Evolutionary conservation across 2,797 vertebrate species (phyloP).

Genomic region (Sphenodon punctatus): DNA sequence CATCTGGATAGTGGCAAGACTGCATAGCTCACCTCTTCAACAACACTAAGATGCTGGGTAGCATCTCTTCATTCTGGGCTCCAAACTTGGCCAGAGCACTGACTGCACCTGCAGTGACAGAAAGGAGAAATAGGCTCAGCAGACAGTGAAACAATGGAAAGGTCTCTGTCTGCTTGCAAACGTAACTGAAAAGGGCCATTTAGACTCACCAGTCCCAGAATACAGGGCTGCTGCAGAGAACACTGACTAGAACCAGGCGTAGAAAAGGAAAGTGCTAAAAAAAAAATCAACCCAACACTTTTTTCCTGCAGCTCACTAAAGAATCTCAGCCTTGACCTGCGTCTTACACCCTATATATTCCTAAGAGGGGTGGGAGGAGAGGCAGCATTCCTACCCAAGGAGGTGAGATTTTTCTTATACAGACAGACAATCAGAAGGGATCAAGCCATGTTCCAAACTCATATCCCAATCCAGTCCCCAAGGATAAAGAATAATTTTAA

Average conservation of each 20-base stretch:
- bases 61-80: conserved; percentile 83
- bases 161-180: not conserved
- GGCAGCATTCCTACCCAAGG: not conserved
- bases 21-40: conserved; percentile 75
- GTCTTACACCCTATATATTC: not conserved
- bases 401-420: not conserved
- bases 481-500: not conserved
- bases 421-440: not conserved
- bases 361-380: not conserved
- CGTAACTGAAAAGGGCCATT: not conserved
- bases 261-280: not conserved
- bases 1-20: not conserved
- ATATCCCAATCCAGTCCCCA: not conserved
- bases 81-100: conserved; percentile 84
- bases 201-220: too few relatives aligned
- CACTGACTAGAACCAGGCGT: not conserved
- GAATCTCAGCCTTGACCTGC: not conserved
- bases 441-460: not conserved
- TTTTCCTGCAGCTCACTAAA: too few relatives aligned
- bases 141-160: not conserved
- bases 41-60: conserved; percentile 82
- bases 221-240: not conserved
- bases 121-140: not conserved
- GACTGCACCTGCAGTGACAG: conserved; percentile 73
- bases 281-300: too few relatives aligned